Conservation (phyloP, 2,888 invertebrate species). For the Trilocha varians region DNA sequence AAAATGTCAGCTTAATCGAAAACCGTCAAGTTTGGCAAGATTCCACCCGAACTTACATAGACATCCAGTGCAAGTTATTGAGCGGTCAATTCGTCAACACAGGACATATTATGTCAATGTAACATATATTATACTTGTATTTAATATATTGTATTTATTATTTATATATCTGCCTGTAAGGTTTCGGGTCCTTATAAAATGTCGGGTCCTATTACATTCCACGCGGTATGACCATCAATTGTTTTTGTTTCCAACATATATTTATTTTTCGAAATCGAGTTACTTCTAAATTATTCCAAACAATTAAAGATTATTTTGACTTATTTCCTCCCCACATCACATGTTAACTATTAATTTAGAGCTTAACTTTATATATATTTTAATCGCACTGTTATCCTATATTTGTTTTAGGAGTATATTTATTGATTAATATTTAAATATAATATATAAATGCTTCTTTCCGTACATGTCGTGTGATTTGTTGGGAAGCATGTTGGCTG, state of each 20-base stretch:
- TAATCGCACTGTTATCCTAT: background rate
- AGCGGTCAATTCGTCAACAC: background rate
- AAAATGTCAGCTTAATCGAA: no score
- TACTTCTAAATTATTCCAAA: slow-evolving; percentile 4
- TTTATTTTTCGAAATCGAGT: slow-evolving; percentile 20
- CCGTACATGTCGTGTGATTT: no score
- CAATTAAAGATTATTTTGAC: background rate
- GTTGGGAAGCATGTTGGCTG: no score
- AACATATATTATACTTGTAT: no score
- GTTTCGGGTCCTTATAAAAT: slow-evolving; percentile 64
- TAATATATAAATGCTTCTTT: slow-evolving; percentile 10
- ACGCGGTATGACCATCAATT: slow-evolving; percentile 67
- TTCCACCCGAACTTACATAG: no score
- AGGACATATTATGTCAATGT: background rate
- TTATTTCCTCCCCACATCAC: no score
- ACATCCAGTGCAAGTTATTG: no score
- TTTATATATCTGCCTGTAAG: slow-evolving; percentile 56
- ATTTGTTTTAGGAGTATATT: slow-evolving; percentile 8
- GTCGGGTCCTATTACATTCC: slow-evolving; percentile 45
- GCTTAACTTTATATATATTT: background rate
- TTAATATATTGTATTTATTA: no score
- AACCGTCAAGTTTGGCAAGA: no score
- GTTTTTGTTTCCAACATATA: slow-evolving; percentile 41
- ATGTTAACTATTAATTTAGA: no score
- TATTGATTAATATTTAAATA: slow-evolving; percentile 11